Percentiles rank a stretch among this genome's conserved stretches.
Conservation (phyloP, 2,797 vertebrate genomes). For the Emydoidea blandingii region DNA sequence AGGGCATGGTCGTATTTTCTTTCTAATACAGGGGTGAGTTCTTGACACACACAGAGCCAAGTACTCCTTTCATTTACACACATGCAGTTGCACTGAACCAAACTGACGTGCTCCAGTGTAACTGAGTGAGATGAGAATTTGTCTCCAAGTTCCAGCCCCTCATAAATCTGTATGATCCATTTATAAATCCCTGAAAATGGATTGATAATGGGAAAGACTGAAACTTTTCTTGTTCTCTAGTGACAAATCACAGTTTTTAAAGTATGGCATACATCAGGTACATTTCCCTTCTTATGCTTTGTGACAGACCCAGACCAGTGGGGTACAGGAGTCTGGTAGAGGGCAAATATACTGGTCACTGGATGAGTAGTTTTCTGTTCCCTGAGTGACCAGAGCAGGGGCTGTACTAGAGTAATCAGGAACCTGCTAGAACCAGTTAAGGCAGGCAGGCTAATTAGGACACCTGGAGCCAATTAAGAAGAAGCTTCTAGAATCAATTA, state of each 20-base stretch:
- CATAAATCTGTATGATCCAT: background rate
- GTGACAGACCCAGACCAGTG: too few species aligned
- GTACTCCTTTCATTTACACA: background rate
- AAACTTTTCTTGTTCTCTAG: background rate
- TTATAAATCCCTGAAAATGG: background rate
- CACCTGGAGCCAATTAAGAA: too few species aligned
- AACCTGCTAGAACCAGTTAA: too few species aligned
- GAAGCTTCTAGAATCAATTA: too few species aligned
- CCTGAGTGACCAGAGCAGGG: too few species aligned
- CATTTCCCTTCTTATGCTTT: background rate
- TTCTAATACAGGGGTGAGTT: accelerated
- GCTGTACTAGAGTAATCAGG: too few species aligned
- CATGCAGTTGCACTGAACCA: background rate
- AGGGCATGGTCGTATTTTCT: accelerated
- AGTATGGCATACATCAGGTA: background rate
- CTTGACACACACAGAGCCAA: background rate
- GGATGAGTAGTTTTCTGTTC: too few species aligned
- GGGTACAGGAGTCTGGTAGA: too few species aligned
- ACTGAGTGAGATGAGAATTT: background rate
- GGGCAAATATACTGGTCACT: too few species aligned
- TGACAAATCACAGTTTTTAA: background rate
- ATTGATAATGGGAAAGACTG: background rate
- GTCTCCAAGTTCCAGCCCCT: background rate
- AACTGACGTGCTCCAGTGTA: background rate
- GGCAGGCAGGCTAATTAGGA: too few species aligned